A percentile compares a stretch with the other conserved stretches of the same genome.
These are phyloP conservation scores for Danio aesculapii DNA, from an alignment of 2,797 vertebrate species.

Conservation along the genomic window DNA sequence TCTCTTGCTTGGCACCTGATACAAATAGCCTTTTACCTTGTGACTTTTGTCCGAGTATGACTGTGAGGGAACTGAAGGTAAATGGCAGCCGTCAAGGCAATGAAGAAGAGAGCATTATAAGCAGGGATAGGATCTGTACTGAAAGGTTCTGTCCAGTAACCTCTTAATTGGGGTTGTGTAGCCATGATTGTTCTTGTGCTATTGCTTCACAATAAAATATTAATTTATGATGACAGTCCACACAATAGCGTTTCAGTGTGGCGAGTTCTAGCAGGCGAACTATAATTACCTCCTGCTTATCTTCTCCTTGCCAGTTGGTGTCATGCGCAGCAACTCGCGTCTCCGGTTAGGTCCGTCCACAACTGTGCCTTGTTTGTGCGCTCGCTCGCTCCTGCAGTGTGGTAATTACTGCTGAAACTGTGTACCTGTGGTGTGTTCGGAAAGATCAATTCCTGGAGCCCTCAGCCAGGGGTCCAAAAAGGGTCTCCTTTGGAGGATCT, in stretches of 20 bases:
- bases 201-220: constrained; percentile 43
- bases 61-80: not conserved
- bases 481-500: constrained; percentile 41
- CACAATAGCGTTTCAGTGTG: constrained; percentile 28
- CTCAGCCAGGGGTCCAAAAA: constrained; percentile 25
- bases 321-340: constrained; percentile 22
- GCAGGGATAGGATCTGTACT: constrained; percentile 6
- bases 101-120: constrained; percentile 2
- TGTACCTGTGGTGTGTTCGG: constrained; percentile 46
- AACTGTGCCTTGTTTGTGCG: constrained; percentile 35
- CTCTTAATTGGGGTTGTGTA: constrained; percentile 46
- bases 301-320: constrained; percentile 50
- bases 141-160: constrained; percentile 17
- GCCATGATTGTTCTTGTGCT: constrained; percentile 17
- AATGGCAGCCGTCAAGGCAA: constrained; percentile 17
- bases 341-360: constrained; percentile 33
- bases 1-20: not conserved
- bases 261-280: constrained; percentile 12
- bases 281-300: constrained; percentile 50
- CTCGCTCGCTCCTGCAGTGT: constrained; percentile 38
- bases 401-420: constrained; percentile 49
- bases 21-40: not conserved
- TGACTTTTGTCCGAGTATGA: not conserved
- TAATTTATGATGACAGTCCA: constrained; percentile 19
- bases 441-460: constrained; percentile 45